Percentiles rank a stretch among this genome's conserved stretches.
These are phyloP conservation scores for Oscheius sp. DNA, from an alignment of 2,888 invertebrate genomes.

Conservation along the genomic window DNA sequence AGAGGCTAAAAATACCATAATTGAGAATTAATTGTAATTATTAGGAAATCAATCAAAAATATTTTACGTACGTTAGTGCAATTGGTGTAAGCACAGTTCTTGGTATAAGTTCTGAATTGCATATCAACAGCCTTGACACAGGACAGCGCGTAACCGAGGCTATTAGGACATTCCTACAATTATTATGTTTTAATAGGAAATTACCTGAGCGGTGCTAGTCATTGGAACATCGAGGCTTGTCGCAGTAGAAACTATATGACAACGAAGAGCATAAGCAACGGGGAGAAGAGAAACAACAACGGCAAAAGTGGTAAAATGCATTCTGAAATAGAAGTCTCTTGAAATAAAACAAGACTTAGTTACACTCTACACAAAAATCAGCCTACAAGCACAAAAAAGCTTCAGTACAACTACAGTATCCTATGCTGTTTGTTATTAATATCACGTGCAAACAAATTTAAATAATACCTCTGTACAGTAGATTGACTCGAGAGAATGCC, in stretches of 20 bases:
- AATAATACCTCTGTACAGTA: no score
- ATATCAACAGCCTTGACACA: constrained; percentile 12
- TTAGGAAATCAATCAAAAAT: not conserved
- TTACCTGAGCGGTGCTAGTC: not conserved
- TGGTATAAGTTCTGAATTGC: constrained; percentile 5
- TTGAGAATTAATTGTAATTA: no score
- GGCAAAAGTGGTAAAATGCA: not conserved
- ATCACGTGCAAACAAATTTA: no score
- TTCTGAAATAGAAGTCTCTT: constrained; percentile 9
- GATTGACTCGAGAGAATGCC: no score
- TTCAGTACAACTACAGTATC: no score
- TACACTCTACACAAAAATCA: no score
- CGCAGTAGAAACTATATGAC: not conserved
- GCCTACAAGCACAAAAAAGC: no score
- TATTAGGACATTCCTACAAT: not conserved
- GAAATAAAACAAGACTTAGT: no score
- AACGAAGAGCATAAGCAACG: not conserved
- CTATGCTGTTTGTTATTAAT: no score
- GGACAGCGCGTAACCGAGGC: not conserved
- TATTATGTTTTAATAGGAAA: not conserved
- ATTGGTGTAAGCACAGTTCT: constrained; percentile 7
- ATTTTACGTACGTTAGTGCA: constrained; percentile 19
- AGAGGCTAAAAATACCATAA: not conserved
- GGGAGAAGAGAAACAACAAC: not conserved
- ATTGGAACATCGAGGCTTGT: constrained; percentile 1